Conservation (phyloP, 2,113 vertebrate species). For the Platycercus adscitus region DNA sequence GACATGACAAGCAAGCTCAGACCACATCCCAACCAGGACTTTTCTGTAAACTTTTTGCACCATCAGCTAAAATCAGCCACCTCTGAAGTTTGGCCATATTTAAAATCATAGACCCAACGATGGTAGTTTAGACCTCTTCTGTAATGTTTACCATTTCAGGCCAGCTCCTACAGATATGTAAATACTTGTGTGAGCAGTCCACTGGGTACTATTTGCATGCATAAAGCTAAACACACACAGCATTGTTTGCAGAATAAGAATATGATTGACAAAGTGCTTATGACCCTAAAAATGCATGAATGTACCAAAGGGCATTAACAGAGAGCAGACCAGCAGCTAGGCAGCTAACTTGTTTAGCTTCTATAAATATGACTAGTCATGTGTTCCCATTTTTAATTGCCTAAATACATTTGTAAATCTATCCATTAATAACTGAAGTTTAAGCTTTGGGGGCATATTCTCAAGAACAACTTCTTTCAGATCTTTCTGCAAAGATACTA, state of each 20-base stretch:
- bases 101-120: neutral
- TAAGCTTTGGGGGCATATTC: constrained; percentile 45
- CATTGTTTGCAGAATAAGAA: neutral
- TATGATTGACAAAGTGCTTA: neutral
- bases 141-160: neutral
- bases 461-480: constrained; percentile 49
- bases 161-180: neutral
- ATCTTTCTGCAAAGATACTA: constrained; percentile 40
- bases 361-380: neutral
- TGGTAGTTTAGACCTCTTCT: neutral
- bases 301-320: neutral
- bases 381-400: constrained; percentile 9
- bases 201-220: neutral
- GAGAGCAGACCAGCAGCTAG: neutral
- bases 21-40: neutral
- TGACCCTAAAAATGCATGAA: neutral
- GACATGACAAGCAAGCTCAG: neutral
- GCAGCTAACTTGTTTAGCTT: neutral
- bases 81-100: neutral
- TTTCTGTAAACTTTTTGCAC: neutral
- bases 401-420: constrained; percentile 23
- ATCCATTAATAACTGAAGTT: constrained; percentile 44
- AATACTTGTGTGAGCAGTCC: neutral
- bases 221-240: neutral
- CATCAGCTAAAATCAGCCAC: neutral